These are phyloP conservation scores for Drosophila neotestacea DNA, from an alignment of 2,888 invertebrate genomes.

Conservation along the genomic window DNA sequence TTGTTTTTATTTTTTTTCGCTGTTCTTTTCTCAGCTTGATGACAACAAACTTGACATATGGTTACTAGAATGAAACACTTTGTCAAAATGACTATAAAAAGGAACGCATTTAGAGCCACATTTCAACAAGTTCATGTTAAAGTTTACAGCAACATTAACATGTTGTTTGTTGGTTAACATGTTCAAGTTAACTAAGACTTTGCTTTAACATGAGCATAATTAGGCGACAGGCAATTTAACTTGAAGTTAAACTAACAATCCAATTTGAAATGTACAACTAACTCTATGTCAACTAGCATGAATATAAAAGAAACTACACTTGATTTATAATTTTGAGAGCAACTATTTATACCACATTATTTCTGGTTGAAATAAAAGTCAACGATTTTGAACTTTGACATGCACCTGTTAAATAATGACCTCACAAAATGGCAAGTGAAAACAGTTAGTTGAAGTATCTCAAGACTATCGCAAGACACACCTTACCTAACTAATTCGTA, in stretches of 20 bases:
- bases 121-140: conserved; percentile 3
- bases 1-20: conserved; percentile 20
- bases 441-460: conserved; percentile 11
- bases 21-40: conserved; percentile 6
- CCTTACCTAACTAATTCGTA: conserved; percentile 16
- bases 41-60: conserved; percentile 17
- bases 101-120: neutral
- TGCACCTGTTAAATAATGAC: neutral
- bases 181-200: neutral
- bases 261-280: no score
- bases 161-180: neutral
- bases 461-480: conserved; percentile 13
- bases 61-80: conserved; percentile 2
- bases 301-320: neutral
- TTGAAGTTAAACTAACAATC: neutral
- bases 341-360: no score
- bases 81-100: conserved; percentile 9
- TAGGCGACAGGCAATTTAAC: neutral
- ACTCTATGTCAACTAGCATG: neutral
- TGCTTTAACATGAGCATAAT: no score
- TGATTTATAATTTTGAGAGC: no score
- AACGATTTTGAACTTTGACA: neutral
- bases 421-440: conserved; percentile 2
- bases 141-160: conserved; percentile 8
- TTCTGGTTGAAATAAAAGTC: no score